Percentiles rank a stretch among this genome's conserved stretches.
phyloP scores from a whole-genome alignment of 2,888 invertebrate genomes.

The Frankliniella intonsa region DNA sequence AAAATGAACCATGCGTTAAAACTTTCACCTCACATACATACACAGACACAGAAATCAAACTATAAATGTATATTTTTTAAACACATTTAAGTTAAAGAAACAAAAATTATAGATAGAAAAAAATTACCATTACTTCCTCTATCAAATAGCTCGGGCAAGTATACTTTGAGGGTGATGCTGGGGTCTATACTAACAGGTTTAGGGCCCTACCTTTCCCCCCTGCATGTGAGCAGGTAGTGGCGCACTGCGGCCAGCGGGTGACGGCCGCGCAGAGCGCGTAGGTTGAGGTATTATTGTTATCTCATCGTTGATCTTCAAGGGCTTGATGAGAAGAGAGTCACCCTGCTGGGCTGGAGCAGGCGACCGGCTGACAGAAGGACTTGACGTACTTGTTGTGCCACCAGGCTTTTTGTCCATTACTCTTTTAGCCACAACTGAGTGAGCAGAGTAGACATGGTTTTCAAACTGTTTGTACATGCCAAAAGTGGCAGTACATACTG shows the following conservation, averaged over 20 bases:
- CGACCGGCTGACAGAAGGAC: slow-evolving; percentile 46
- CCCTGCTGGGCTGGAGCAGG: slow-evolving; percentile 43
- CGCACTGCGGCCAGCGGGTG: slow-evolving; percentile 31
- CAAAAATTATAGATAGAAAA: too few species aligned
- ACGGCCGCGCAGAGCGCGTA: slow-evolving; percentile 45
- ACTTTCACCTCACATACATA: too few species aligned
- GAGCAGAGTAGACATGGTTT: slow-evolving; percentile 89
- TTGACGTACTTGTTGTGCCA: slow-evolving; percentile 45
- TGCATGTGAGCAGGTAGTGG: slow-evolving; percentile 32
- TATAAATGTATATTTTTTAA: too few species aligned
- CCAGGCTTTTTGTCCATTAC: slow-evolving; percentile 70
- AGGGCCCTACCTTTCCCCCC: slow-evolving; percentile 25
- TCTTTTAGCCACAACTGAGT: slow-evolving; percentile 82
- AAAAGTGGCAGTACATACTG: slow-evolving; percentile 90
- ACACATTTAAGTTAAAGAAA: too few species aligned
- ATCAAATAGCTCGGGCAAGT: too few species aligned
- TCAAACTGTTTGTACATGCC: slow-evolving; percentile 94
- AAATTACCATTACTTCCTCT: too few species aligned
- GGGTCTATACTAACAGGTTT: neutral
- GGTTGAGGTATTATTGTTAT: slow-evolving; percentile 86
- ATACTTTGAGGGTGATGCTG: neutral
- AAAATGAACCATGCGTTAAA: too few species aligned
- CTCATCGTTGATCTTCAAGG: slow-evolving; percentile 82
- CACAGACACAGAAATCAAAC: too few species aligned
- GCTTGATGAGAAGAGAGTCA: slow-evolving; percentile 70